A percentile compares a stretch with the other conserved stretches of the same genome.
Conservation (phyloP, 2,113 vertebrate species). For the Psettodes erumei region DNA sequence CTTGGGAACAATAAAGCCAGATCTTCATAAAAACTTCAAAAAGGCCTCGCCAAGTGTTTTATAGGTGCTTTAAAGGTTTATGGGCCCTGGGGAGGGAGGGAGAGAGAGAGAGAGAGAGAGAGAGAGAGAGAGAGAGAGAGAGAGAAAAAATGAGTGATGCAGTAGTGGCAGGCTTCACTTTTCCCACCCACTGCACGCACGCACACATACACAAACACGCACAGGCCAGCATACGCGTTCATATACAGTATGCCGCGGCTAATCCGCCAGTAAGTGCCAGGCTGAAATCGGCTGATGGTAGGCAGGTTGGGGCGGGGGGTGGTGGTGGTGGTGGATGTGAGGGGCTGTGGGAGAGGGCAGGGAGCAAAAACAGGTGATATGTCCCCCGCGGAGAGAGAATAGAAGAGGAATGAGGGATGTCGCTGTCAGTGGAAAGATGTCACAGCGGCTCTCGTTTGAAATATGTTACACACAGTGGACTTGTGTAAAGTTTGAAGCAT, state of each 20-base stretch:
- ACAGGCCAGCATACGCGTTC: slow-evolving; percentile 39
- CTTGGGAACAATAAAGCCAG: slow-evolving; percentile 89
- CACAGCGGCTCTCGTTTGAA: neutral
- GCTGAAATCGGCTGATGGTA: slow-evolving; percentile 34
- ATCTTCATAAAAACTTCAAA: slow-evolving; percentile 91
- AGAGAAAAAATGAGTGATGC: slow-evolving; percentile 77
- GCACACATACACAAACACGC: slow-evolving; percentile 39
- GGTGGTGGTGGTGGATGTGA: slow-evolving; percentile 6
- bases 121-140: slow-evolving; percentile 41
- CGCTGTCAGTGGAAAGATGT: neutral
- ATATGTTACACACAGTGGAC: neutral
- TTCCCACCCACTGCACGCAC: slow-evolving; percentile 70
- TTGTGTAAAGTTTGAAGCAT: neutral
- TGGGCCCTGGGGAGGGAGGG: slow-evolving; percentile 77
- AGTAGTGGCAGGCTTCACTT: slow-evolving; percentile 76
- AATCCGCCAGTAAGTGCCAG: slow-evolving; percentile 54
- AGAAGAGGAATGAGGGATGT: slow-evolving; percentile 29
- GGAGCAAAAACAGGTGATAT: slow-evolving; percentile 69
- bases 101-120: slow-evolving; percentile 30
- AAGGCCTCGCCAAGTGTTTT: slow-evolving; percentile 86
- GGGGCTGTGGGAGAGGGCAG: neutral
- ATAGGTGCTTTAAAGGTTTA: slow-evolving; percentile 89
- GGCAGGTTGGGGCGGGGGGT: slow-evolving; percentile 22
- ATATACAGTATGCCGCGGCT: slow-evolving; percentile 31
- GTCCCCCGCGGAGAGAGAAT: slow-evolving; percentile 20